Percentiles rank a stretch among this genome's conserved stretches.
Conservation (phyloP, 2,113 vertebrate species). For the Halichoerus grypus region DNA sequence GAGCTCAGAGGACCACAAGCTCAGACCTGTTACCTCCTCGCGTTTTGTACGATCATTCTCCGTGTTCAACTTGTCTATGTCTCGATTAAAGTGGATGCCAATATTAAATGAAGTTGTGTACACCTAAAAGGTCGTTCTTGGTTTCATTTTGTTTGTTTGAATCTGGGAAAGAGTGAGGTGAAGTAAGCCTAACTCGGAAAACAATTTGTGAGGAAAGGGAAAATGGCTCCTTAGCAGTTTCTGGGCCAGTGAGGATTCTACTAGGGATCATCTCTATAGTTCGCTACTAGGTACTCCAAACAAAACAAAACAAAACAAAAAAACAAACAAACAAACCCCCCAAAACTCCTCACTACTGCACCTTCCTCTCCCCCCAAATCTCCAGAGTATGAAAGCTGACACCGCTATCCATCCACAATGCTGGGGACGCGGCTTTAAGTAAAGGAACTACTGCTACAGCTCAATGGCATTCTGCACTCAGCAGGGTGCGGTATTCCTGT, state of each 20-base stretch:
- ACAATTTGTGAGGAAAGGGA: not conserved
- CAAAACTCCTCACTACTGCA: not conserved
- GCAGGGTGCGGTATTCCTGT: not conserved
- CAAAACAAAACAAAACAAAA: not conserved
- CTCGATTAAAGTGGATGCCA: not conserved
- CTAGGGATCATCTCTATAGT: no score
- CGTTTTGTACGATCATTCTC: not conserved
- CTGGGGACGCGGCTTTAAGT: not conserved
- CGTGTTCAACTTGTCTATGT: not conserved
- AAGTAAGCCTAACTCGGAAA: not conserved
- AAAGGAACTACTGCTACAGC: not conserved
- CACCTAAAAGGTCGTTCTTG: not conserved
- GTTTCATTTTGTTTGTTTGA: slow-evolving; percentile 1
- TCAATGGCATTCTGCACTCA: not conserved
- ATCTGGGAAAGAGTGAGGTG: not conserved
- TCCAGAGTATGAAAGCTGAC: not conserved
- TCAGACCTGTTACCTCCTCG: not conserved
- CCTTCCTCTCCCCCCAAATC: not conserved
- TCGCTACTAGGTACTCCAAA: not conserved
- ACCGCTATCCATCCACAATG: fast-evolving
- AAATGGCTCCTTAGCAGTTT: not conserved
- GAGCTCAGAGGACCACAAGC: not conserved
- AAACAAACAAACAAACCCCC: no score
- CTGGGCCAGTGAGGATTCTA: not conserved
- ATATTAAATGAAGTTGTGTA: not conserved